A percentile compares a stretch with the other conserved stretches of the same genome.
Evolutionary conservation across 2,888 invertebrate species (phyloP).

Genomic region (Tetanocera ferruginea): DNA sequence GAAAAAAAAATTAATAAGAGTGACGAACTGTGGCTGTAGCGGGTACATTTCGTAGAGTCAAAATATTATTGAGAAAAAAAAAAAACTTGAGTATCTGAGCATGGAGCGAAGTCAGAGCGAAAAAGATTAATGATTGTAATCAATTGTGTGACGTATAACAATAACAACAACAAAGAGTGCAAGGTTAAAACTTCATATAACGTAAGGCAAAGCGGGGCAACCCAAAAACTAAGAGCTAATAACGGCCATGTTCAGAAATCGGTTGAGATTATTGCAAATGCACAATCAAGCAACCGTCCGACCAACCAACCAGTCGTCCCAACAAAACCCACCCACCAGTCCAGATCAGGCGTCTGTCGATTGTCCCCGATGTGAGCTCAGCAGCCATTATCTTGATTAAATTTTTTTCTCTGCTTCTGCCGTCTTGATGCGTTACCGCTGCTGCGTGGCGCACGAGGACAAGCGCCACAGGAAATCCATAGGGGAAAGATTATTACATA

Average conservation of each 20-base stretch:
- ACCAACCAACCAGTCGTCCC: not conserved
- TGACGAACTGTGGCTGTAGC: slow-evolving; percentile 2
- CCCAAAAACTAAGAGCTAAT: slow-evolving; percentile 43
- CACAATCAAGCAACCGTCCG: slow-evolving; percentile 29
- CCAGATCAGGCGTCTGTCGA: not conserved
- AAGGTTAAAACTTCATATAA: not conserved
- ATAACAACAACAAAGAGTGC: slow-evolving; percentile 43
- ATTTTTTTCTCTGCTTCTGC: slow-evolving; percentile 36
- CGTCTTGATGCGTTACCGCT: slow-evolving; percentile 34
- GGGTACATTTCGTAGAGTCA: not conserved
- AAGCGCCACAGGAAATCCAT: slow-evolving; percentile 46
- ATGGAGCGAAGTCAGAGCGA: slow-evolving; percentile 50
- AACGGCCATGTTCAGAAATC: slow-evolving; percentile 57
- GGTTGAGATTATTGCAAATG: slow-evolving; percentile 53
- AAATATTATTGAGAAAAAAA: not conserved
- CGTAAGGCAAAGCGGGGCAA: not conserved
- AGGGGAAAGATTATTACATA: slow-evolving; percentile 51
- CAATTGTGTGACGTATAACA: slow-evolving; percentile 65
- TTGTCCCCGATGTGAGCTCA: slow-evolving; percentile 51
- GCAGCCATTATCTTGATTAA: slow-evolving; percentile 66
- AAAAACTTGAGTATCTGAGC: not conserved
- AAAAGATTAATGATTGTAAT: slow-evolving; percentile 70
- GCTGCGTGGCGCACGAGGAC: slow-evolving; percentile 21
- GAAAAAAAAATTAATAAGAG: slow-evolving; percentile 47
- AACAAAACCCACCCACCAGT: slow-evolving; percentile 8